Evolutionary conservation across 1,140 invertebrate species (phyloP), one percentile per base, ranked within the genome.

Genomic region (Bombus pascuorum): DNA sequence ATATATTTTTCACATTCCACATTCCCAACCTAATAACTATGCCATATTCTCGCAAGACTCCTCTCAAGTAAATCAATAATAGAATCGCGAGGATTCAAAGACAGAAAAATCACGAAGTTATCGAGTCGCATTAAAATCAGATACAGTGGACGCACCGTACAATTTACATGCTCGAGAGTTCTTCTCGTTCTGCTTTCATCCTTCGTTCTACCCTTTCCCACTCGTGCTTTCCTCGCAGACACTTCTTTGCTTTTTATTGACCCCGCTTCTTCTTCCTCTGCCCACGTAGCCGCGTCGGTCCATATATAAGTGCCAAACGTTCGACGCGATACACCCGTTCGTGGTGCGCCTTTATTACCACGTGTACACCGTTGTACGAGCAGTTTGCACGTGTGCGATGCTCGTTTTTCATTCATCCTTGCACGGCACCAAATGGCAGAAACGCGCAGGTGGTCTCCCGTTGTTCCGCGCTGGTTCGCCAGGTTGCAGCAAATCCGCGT

Each of bases 321-420:
- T 39, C 71, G 57, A 34, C 77, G 57, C 68, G 53, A 75, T 85
- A 79, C 75, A 84, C 39, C 39, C 72, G 74, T 73, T 71, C 37
- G 39, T n/a, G 76, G 32, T 62, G 32, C 34, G 42, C 71, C 71
- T 85, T 84, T 86, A 86, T 87, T 82, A 59, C 37, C 70, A 44
- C 44, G 83, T 66, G 77, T 81, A 81, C 66, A 78, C 74, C 57
- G 75, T 42, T 47, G 70, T 68, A 70, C 72, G 65, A 85, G 81
- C 84, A 68, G 66, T 81, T 81, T 81, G 79, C 79, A 72, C 79
- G 79, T 81, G 79, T 81, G 68, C 68, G 68, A 81, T 72, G 83
- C 47, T 91, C 91, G 87, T 90, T 89, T 90, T 87, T 90, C 91
- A 91, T 91, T 91, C 89, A 90, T 88, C 74, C 85, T 81, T 65